Conservation (phyloP, 2,888 invertebrate species). For the Ceramica pisi region DNA sequence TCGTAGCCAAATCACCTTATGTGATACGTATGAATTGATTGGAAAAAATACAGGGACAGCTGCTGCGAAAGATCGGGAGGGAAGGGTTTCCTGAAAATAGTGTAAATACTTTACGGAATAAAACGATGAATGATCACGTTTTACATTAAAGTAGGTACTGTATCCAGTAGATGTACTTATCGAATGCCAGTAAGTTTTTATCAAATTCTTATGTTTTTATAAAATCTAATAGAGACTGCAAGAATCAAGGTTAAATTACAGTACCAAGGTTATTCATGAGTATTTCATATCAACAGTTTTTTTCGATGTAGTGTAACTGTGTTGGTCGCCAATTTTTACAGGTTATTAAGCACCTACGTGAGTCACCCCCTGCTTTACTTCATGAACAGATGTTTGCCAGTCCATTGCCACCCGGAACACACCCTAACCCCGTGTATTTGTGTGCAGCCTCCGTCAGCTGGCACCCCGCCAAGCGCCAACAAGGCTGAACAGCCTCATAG, state of each 20-base stretch:
- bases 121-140: background rate
- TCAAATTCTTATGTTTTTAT: no score
- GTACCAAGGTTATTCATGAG: background rate
- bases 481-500: background rate
- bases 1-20: background rate
- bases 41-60: background rate
- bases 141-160: background rate
- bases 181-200: no score
- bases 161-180: no score
- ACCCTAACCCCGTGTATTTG: constrained; percentile 13
- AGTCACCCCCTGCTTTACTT: background rate
- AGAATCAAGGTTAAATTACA: no score
- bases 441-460: constrained; percentile 18
- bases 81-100: background rate
- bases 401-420: constrained; percentile 11
- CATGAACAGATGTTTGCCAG: constrained; percentile 8
- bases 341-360: background rate
- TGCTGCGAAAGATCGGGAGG: background rate
- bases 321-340: background rate
- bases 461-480: constrained; percentile 36
- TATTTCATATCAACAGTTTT: background rate
- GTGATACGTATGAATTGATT: background rate
- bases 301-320: background rate
- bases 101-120: background rate
- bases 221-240: background rate